These are phyloP conservation scores for Menidia menidia DNA, from an alignment of 2,797 vertebrate genomes.

Conservation along the genomic window DNA sequence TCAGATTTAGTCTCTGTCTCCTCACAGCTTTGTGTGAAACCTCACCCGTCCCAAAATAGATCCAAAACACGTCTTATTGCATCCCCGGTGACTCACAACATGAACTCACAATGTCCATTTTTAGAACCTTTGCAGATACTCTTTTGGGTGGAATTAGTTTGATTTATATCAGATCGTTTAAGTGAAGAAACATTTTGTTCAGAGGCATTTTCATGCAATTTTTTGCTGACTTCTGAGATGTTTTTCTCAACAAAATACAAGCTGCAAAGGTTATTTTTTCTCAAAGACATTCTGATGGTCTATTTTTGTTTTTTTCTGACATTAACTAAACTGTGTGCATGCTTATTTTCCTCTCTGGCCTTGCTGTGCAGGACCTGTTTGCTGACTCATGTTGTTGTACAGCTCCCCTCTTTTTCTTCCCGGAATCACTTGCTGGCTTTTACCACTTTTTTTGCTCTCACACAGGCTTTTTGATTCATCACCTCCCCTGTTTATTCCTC, in stretches of 20 bases:
- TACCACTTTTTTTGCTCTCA: slow-evolving; percentile 27
- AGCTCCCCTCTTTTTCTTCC: slow-evolving; percentile 26
- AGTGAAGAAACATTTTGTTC: too few species aligned
- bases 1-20: slow-evolving; percentile 17
- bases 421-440: slow-evolving; percentile 36
- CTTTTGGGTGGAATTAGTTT: neutral
- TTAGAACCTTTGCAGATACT: slow-evolving; percentile 1
- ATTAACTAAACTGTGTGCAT: too few species aligned
- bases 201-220: too few species aligned
- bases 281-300: too few species aligned
- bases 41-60: slow-evolving; percentile 11
- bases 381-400: slow-evolving; percentile 57
- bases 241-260: too few species aligned
- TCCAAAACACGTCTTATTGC: neutral
- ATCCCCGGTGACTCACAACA: neutral
- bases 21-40: slow-evolving; percentile 5
- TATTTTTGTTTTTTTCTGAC: too few species aligned
- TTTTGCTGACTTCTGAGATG: too few species aligned
- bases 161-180: too few species aligned
- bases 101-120: slow-evolving; percentile 11
- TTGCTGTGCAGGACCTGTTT: slow-evolving; percentile 10
- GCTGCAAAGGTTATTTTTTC: too few species aligned
- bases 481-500: slow-evolving; percentile 21
- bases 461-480: slow-evolving; percentile 7
- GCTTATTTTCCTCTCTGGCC: too few species aligned